Base-by-base conservation (phyloP, 2,888 invertebrate genomes). In the Achlya flavicornis region DNA sequence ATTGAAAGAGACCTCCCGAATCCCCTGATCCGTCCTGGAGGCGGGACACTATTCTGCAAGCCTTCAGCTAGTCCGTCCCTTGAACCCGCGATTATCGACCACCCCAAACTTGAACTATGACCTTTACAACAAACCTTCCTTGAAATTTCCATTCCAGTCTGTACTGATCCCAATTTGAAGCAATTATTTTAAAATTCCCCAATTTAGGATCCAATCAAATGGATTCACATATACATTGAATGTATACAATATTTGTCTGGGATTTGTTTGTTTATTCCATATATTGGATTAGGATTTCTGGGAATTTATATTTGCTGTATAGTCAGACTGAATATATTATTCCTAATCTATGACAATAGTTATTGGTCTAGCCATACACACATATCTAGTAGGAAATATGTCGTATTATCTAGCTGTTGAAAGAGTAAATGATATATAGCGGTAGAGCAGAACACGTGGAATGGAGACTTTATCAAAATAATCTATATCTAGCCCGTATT, bases 91-190 rank as follows among this genome's bases (percentile, higher is more conserved):
- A 73, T 77, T 87, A 89, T 89, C 89, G 88, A 88, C 85, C 87
- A 80, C 71, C 76, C 77, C 68, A 77, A 83, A 80, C 79, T 80
- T 87, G 86, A 91, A 83, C 91, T 87, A 65, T 87, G 88, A 90
- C 91, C 89, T 91, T 91, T 90, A 73, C 58, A 69, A 66, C 69
- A 68, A 74, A 68, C 70, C 46, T 46, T n/a, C 77, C 77, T 81
- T 80, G 74, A 83, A 83, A 83, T 80, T 81, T 78, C 74, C 76
- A 76, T 78, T 71, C 68, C 62, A 62, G 64, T 58, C 35, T 35
- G 35, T 35, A 66, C 70, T 65, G 63, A 75, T 72, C 68, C 72
- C 73, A 76, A 79, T 75, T 78, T 76, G 66, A 68, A 53, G 65
- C 61, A 65, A 61, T 67, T 69, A 68, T 70, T 70, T 65, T 61